Evolutionary conservation across 92 coral and sea anemone genomes (phyloP), one percentile per base, ranked within the genome.

Genomic region (Heteractis magnifica): DNA sequence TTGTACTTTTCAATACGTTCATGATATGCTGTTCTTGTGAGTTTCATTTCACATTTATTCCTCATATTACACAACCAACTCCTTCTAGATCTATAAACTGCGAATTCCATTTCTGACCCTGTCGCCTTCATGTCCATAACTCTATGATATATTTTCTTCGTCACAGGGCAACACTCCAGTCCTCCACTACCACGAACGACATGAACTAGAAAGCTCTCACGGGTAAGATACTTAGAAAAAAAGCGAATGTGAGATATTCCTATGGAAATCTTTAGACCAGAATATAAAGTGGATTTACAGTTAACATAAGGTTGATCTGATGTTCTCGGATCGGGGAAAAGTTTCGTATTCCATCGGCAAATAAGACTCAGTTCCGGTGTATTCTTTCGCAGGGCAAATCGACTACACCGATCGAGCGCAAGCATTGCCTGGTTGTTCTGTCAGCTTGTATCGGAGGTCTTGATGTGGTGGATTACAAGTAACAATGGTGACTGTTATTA

Each of bases 401-500:
- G 82, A 74, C 83, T 84, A 90, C 44, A 34, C 87, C 89, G 76
- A 83, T 62, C 78, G 83, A 77, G 89, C 81, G 82, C 70, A 83
- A 79, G 73, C 73, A 68, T 68, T 68, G 87, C 87, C 87, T 89
- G 79, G 79, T 89, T 71, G 81, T 73, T 73, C 87, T 90, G 87
- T 87, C 86, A 85, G 74, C 93, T 85, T 84, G 84, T 86, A 81
- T 81, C 85, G 90, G 84, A 79, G 55, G 62, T 89, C 90, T 90
- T 91, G 86, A 94, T 94, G 95, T 87, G 88, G 81, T 91, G 79
- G 80, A 80, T 41, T 71, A 83, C 79, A 80, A 18, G 44, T 34
- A 34, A 34, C 3, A 34, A 96, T 96, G 99, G 99, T 96, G 82
- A 94, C 99, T 51, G 84, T 92, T 49, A 96, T 96, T 52, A 96